A percentile compares a stretch with the other conserved stretches of the same genome.
Conservation (phyloP, 1,140 invertebrate genomes). For the Andrena cerasifolii region DNA sequence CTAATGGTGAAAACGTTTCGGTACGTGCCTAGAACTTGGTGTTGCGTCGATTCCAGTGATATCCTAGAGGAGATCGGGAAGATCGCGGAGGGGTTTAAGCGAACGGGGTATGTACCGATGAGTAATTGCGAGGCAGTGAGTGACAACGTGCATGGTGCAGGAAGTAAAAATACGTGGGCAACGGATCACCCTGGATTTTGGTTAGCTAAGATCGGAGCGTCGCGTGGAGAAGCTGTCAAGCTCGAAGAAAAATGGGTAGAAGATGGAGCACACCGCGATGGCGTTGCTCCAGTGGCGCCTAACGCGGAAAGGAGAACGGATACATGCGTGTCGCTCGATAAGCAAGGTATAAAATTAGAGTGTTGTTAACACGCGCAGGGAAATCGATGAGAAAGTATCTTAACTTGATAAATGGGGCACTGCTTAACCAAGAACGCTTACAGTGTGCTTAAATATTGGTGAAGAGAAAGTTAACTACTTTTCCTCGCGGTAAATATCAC, state of each 20-base stretch:
- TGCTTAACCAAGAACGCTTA: no score
- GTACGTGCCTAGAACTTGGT: no score
- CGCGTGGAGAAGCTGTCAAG: conserved; percentile 30
- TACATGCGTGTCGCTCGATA: conserved; percentile 19
- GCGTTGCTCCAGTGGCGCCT: neutral
- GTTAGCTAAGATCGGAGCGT: conserved; percentile 11
- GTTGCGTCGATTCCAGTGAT: no score
- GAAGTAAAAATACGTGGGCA: conserved; percentile 7
- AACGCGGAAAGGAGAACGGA: neutral
- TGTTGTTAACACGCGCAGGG: conserved; percentile 35
- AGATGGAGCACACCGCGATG: conserved; percentile 19
- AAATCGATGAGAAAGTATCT: neutral
- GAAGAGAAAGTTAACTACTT: no score
- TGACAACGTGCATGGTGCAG: neutral
- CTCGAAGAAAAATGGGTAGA: conserved; percentile 40
- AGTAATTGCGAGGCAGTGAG: neutral
- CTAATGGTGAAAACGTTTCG: no score
- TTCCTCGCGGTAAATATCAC: no score
- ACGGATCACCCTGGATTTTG: conserved; percentile 1
- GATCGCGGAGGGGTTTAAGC: no score
- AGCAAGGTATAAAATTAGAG: conserved; percentile 53
- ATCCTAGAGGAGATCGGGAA: no score
- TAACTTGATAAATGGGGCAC: no score
- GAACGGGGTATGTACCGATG: conserved; percentile 10
- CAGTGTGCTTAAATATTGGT: no score